These are phyloP conservation scores for Thereva unica DNA, from an alignment of 2,888 invertebrate species.

Conservation along the genomic window DNA sequence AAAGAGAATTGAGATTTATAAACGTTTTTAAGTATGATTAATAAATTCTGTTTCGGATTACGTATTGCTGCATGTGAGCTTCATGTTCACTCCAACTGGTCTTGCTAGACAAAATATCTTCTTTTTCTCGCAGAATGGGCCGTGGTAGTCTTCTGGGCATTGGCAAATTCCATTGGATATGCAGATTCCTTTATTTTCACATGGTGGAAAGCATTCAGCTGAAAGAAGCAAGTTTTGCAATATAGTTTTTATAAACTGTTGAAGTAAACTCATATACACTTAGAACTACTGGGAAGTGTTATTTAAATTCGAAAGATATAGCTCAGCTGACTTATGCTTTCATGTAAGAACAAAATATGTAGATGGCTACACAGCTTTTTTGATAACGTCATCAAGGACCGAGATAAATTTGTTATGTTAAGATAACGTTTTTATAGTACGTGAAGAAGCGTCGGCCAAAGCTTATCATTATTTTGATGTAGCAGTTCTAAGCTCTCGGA, in stretches of 20 bases:
- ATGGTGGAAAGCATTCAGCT: slow-evolving; percentile 76
- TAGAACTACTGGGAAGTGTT: too few species aligned
- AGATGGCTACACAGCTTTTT: too few species aligned
- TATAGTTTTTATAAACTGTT: background rate
- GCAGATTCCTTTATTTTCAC: slow-evolving; percentile 82
- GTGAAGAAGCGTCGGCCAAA: too few species aligned
- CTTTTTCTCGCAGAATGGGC: slow-evolving; percentile 74
- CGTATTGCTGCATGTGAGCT: slow-evolving; percentile 67
- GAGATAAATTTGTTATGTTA: too few species aligned
- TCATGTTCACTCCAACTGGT: slow-evolving; percentile 71
- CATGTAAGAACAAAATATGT: too few species aligned
- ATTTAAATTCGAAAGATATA: too few species aligned
- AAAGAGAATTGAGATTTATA: slow-evolving; percentile 35
- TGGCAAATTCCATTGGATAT: slow-evolving; percentile 73
- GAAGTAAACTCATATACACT: too few species aligned
- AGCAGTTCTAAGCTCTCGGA: too few species aligned
- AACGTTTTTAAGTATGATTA: background rate
- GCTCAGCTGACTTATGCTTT: too few species aligned
- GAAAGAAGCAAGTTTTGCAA: slow-evolving; percentile 46
- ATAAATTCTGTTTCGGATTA: slow-evolving; percentile 52
- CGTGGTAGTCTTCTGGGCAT: slow-evolving; percentile 74
- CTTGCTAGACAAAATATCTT: slow-evolving; percentile 71
- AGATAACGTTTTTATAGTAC: too few species aligned
- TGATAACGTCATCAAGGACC: too few species aligned
- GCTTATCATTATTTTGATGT: too few species aligned